Conservation (phyloP, 2,113 vertebrate genomes). For the Bombycilla garrulus region DNA sequence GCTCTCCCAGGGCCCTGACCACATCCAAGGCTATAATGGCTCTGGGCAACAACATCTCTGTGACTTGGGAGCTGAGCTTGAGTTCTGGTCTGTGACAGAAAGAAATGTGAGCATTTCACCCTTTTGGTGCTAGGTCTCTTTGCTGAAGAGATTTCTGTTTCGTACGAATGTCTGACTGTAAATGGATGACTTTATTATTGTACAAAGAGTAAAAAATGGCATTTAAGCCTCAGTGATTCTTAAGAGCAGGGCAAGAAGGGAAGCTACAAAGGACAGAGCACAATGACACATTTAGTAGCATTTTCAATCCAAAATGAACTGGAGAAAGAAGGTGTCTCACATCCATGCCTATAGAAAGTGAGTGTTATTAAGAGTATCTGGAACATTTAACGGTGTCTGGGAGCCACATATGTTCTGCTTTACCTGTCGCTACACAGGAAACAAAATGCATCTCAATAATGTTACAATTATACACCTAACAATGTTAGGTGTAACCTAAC, state of each 20-base stretch:
- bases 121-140: not conserved
- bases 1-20: not conserved
- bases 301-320: not conserved
- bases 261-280: not conserved
- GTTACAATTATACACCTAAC: not conserved
- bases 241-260: not conserved
- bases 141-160: not conserved
- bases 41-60: rapidly evolving
- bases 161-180: not conserved
- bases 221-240: not conserved
- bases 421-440: not conserved
- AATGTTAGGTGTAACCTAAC: not conserved
- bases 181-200: not conserved
- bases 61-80: not conserved
- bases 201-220: not conserved
- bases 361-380: not conserved
- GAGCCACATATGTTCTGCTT: not conserved
- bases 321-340: not conserved
- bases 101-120: not conserved
- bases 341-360: not conserved
- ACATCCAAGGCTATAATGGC: not conserved
- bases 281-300: not conserved
- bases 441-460: not conserved
- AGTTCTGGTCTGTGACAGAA: not conserved
- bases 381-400: not conserved